Conservation (phyloP, 2,888 invertebrate species). For the Philopedon plagiatum region DNA sequence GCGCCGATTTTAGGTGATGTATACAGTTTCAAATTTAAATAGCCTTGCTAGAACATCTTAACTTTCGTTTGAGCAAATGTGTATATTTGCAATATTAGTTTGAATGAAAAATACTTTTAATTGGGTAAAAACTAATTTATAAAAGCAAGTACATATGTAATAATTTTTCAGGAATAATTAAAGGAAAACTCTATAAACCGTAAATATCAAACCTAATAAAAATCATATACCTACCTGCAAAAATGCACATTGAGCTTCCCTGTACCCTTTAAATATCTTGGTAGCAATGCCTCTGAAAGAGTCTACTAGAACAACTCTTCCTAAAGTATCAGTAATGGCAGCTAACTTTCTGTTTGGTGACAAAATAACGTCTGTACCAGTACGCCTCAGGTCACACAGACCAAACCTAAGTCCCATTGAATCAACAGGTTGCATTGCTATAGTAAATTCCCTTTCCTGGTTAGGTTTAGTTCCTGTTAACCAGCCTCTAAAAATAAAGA, state of each 20-base stretch:
- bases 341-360: slow-evolving; percentile 87
- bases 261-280: slow-evolving; percentile 94
- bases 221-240: slow-evolving; percentile 86
- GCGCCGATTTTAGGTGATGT: too few relatives aligned
- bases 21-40: too few relatives aligned
- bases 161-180: too few relatives aligned
- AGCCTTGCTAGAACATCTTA: too few relatives aligned
- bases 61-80: too few relatives aligned
- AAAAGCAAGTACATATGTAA: too few relatives aligned
- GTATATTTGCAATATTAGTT: too few relatives aligned
- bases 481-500: slow-evolving; percentile 68
- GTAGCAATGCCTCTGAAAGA: slow-evolving; percentile 83
- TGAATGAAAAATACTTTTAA: too few relatives aligned
- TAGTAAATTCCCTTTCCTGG: slow-evolving; percentile 65
- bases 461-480: slow-evolving; percentile 69
- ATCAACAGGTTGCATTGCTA: slow-evolving; percentile 75
- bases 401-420: slow-evolving; percentile 85
- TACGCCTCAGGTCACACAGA: slow-evolving; percentile 83
- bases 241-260: slow-evolving; percentile 96
- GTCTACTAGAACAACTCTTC: slow-evolving; percentile 90
- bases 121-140: too few relatives aligned
- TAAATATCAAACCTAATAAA: too few relatives aligned
- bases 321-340: slow-evolving; percentile 87
- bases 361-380: slow-evolving; percentile 81
- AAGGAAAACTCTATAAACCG: too few relatives aligned